Percentiles rank a stretch among this genome's conserved stretches.
phyloP scores from a whole-genome alignment of 2,113 vertebrate genomes.

The Lepus americanus region DNA sequence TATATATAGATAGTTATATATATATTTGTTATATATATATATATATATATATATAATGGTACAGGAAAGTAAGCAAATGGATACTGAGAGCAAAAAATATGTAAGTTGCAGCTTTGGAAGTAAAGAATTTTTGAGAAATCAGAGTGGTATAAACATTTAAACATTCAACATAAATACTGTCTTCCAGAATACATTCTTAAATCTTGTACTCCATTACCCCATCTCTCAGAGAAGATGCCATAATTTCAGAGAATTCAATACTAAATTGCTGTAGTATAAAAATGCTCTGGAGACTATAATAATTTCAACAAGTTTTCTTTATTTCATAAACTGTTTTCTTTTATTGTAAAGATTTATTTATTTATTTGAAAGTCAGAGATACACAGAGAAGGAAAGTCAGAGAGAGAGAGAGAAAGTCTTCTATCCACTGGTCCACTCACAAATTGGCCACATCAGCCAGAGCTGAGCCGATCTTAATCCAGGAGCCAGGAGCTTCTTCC shows the following conservation, averaged over 20 bases:
- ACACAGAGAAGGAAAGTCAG: too few relatives aligned
- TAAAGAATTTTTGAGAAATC: not conserved
- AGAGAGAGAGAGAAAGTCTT: too few relatives aligned
- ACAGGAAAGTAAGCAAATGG: not conserved
- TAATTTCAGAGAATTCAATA: slow-evolving; percentile 34
- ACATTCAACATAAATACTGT: slow-evolving; percentile 2
- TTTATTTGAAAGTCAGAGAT: too few relatives aligned
- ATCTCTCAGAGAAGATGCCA: not conserved
- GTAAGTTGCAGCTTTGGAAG: not conserved
- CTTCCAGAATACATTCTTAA: not conserved
- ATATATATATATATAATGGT: not conserved
- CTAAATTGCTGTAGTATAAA: slow-evolving; percentile 2
- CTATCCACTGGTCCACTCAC: too few relatives aligned
- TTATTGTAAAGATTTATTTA: too few relatives aligned
- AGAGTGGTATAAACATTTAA: not conserved
- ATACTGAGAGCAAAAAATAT: not conserved
- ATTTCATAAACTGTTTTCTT: not conserved
- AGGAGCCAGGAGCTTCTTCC: too few relatives aligned
- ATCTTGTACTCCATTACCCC: not conserved
- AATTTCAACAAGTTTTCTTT: slow-evolving; percentile 66
- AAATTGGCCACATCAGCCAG: too few relatives aligned
- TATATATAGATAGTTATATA: too few relatives aligned
- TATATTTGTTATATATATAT: too few relatives aligned
- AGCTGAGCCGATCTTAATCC: too few relatives aligned
- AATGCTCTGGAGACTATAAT: not conserved